Conservation (phyloP, 2,888 invertebrate genomes). For the Cistogaster globosa region DNA sequence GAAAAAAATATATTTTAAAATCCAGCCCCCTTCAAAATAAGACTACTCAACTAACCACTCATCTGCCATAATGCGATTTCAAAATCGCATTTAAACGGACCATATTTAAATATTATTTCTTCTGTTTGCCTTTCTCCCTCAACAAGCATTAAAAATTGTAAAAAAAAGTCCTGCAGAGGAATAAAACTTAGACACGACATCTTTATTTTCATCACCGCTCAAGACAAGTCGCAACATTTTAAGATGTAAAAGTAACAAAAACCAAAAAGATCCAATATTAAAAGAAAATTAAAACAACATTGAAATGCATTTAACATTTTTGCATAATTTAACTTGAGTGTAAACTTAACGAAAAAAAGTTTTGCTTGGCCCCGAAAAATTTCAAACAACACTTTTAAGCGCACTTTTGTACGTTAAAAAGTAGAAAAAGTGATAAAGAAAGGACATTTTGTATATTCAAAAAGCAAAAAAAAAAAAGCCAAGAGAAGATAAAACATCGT, state of each 20-base stretch:
- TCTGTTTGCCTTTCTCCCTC: slow-evolving; percentile 13
- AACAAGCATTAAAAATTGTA: slow-evolving; percentile 40
- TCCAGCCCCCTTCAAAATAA: slow-evolving; percentile 43
- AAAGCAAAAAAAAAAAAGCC: not conserved
- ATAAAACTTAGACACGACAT: slow-evolving; percentile 41
- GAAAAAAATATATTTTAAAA: slow-evolving; percentile 4
- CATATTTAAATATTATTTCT: slow-evolving; percentile 70
- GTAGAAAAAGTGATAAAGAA: not conserved
- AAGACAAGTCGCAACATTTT: slow-evolving; percentile 55
- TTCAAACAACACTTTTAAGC: not conserved
- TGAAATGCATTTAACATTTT: slow-evolving; percentile 81
- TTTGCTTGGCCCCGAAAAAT: slow-evolving; percentile 13
- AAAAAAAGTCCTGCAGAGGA: slow-evolving; percentile 3
- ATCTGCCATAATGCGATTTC: slow-evolving; percentile 71
- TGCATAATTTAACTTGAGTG: slow-evolving; percentile 73
- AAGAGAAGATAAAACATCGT: slow-evolving; percentile 19
- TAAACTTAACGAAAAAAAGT: slow-evolving; percentile 45
- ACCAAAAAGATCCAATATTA: slow-evolving; percentile 64
- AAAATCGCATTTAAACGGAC: slow-evolving; percentile 70
- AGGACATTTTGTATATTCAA: slow-evolving; percentile 31
- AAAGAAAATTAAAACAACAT: slow-evolving; percentile 75
- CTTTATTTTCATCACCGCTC: slow-evolving; percentile 47
- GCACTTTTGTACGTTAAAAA: not conserved
- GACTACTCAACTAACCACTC: slow-evolving; percentile 70
- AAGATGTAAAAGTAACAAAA: slow-evolving; percentile 39